Conservation (phyloP, 2,113 vertebrate genomes). For the Addax nasomaculatus region DNA sequence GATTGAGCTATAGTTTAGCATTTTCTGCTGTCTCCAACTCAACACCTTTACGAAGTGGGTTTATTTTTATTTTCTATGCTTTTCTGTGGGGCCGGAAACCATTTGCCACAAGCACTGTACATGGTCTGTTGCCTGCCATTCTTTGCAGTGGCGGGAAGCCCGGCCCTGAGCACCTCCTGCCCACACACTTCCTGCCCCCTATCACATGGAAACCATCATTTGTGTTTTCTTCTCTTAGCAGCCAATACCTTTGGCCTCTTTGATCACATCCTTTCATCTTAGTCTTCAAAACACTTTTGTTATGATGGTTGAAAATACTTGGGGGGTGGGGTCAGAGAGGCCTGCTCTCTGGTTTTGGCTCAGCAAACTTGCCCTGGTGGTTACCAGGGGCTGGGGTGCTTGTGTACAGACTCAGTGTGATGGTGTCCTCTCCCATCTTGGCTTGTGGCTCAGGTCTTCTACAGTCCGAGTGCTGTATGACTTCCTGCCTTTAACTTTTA, state of each 20-base stretch:
- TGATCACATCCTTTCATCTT: slow-evolving; percentile 60
- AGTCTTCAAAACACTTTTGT: slow-evolving; percentile 54
- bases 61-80: slow-evolving; percentile 53
- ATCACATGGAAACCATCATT: slow-evolving; percentile 30
- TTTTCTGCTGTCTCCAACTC: not conserved
- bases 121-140: not conserved
- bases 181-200: slow-evolving; percentile 52
- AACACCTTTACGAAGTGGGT: not conserved
- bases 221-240: slow-evolving; percentile 52
- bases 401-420: not conserved
- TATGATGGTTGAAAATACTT: slow-evolving; percentile 46
- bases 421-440: not conserved
- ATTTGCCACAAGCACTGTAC: not conserved
- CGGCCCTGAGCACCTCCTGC: slow-evolving; percentile 40
- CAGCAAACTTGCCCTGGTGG: not conserved
- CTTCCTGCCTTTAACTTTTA: not conserved
- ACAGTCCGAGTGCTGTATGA: not conserved
- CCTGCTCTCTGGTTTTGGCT: not conserved
- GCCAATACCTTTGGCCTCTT: slow-evolving; percentile 51
- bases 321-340: not conserved
- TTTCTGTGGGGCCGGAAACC: slow-evolving; percentile 38
- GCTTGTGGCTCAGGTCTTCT: not conserved
- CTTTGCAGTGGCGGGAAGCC: slow-evolving; percentile 3
- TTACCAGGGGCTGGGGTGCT: not conserved
- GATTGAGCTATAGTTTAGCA: not conserved